Conservation (phyloP, 2,888 invertebrate species). For the Theretra japonica region DNA sequence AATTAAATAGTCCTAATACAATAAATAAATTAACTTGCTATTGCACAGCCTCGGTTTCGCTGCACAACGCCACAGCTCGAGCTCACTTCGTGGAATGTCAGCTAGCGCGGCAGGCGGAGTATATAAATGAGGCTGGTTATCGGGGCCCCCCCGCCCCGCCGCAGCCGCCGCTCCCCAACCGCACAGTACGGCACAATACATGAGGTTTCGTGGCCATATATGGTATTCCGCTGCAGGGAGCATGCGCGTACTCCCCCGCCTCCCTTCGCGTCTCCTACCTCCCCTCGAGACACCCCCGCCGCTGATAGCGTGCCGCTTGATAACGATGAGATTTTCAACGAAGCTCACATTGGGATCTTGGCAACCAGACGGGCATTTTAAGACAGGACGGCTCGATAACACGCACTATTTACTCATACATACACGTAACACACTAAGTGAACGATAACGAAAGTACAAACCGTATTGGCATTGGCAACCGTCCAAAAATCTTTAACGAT, state of each 20-base stretch:
- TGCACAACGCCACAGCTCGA: conserved; percentile 80
- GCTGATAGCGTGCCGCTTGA: conserved; percentile 69
- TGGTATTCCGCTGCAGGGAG: conserved; percentile 85
- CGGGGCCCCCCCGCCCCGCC: conserved; percentile 82
- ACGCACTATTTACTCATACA: conserved; percentile 36
- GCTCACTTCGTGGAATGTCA: conserved; percentile 83
- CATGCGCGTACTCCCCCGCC: conserved; percentile 71
- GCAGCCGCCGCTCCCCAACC: conserved; percentile 85
- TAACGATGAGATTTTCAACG: conserved; percentile 65
- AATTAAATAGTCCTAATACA: conserved; percentile 82
- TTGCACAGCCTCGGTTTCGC: conserved; percentile 82
- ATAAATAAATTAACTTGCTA: conserved; percentile 82
- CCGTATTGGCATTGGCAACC: conserved; percentile 48
- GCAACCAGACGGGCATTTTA: conserved; percentile 35
- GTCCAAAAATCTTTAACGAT: conserved; percentile 24
- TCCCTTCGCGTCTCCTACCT: conserved; percentile 58
- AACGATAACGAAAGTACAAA: conserved; percentile 50
- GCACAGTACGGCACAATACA: conserved; percentile 83
- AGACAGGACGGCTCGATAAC: conserved; percentile 34
- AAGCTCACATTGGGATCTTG: conserved; percentile 50
- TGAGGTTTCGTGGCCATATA: conserved; percentile 79
- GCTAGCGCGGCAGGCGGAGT: conserved; percentile 77
- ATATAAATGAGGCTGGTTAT: conserved; percentile 84
- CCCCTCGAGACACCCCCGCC: conserved; percentile 51
- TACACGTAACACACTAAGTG: conserved; percentile 35